These are phyloP conservation scores for Drosophila paranaensis DNA, from an alignment of 2,888 invertebrate species.

Conservation along the genomic window DNA sequence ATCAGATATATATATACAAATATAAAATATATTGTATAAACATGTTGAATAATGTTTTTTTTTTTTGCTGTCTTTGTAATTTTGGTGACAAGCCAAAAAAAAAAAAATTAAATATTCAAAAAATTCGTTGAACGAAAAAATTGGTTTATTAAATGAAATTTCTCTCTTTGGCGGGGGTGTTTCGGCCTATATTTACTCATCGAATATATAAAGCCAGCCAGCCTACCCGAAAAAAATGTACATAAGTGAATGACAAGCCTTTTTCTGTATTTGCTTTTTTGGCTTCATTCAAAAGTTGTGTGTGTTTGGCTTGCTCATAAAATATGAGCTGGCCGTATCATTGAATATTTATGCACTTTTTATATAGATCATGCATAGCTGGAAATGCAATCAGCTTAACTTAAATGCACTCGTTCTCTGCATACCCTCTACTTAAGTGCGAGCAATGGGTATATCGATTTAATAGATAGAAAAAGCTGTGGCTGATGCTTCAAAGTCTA, in stretches of 20 bases:
- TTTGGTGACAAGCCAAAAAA: slow-evolving; percentile 19
- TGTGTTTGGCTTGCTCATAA: slow-evolving; percentile 40
- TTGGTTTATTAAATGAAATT: slow-evolving; percentile 52
- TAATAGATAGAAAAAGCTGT: neutral
- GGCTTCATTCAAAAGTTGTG: slow-evolving; percentile 26
- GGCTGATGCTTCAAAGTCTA: too few relatives aligned
- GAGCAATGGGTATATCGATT: neutral
- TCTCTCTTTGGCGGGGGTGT: slow-evolving; percentile 58
- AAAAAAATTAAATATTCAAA: neutral
- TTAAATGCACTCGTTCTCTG: slow-evolving; percentile 35
- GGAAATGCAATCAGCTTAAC: slow-evolving; percentile 66
- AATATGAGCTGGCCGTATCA: slow-evolving; percentile 39
- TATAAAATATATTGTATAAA: slow-evolving; percentile 15
- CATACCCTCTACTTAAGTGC: neutral
- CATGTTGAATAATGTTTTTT: slow-evolving; percentile 3
- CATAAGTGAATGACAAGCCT: slow-evolving; percentile 37
- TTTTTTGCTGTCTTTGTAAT: slow-evolving; percentile 13
- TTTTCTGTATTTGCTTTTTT: slow-evolving; percentile 23
- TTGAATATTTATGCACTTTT: slow-evolving; percentile 55
- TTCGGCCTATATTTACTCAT: slow-evolving; percentile 58
- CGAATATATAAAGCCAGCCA: slow-evolving; percentile 21
- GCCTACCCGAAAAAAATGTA: slow-evolving; percentile 18
- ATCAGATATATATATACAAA: neutral
- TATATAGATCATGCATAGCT: slow-evolving; percentile 23
- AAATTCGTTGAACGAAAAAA: slow-evolving; percentile 44